Conservation (phyloP, 1,140 invertebrate genomes). For the Nebria ingens region DNA sequence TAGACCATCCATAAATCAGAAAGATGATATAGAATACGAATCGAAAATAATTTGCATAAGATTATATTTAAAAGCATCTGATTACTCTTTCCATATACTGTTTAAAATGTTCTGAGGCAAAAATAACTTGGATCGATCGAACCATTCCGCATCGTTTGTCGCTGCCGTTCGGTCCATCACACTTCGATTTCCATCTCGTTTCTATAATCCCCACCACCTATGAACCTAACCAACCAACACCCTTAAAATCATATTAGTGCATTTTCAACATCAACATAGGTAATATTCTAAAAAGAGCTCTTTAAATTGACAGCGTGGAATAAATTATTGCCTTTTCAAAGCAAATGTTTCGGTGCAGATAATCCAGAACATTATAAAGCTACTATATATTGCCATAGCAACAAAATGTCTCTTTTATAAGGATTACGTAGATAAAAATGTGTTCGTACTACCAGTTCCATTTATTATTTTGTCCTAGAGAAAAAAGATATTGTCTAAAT, state of each 20-base stretch:
- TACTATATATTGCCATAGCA: too few species aligned
- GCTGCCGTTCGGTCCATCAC: neutral
- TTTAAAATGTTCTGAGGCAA: neutral
- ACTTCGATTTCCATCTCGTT: neutral
- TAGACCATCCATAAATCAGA: neutral
- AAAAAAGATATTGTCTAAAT: too few species aligned
- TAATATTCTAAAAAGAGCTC: neutral
- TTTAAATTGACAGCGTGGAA: too few species aligned
- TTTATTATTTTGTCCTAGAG: too few species aligned
- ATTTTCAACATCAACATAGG: neutral
- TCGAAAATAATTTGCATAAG: too few species aligned
- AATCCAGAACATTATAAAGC: too few species aligned
- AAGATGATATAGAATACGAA: too few species aligned
- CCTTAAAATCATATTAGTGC: neutral
- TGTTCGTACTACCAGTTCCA: too few species aligned
- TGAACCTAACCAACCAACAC: neutral
- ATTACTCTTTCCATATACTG: neutral
- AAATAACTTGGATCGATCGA: neutral
- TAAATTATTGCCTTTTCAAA: neutral
- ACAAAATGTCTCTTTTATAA: too few species aligned
- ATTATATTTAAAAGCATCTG: too few species aligned
- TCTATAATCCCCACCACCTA: neutral
- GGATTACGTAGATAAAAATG: too few species aligned
- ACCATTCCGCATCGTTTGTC: neutral
- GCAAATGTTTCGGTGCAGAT: too few species aligned